Evolutionary conservation across 2,113 vertebrate genomes (phyloP).

Genomic region (Puma concolor): DNA sequence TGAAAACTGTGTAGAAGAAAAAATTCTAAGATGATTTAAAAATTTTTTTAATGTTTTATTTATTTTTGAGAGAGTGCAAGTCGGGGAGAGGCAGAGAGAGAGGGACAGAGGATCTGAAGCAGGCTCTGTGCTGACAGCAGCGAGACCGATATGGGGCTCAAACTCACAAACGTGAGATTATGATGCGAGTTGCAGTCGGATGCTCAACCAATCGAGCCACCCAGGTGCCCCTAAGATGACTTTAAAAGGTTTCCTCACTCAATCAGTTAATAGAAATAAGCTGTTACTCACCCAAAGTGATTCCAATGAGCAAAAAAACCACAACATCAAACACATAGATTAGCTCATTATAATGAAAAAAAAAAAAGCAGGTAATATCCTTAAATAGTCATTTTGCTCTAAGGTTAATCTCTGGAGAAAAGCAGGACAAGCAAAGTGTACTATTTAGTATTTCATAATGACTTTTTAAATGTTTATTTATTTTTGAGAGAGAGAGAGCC

Average conservation of each 20-base stretch:
- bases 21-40: slow-evolving; percentile 7
- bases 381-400: neutral
- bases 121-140: no score
- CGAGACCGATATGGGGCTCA: no score
- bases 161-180: no score
- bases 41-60: no score
- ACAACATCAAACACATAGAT: neutral
- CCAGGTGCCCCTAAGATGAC: neutral
- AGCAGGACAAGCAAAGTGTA: neutral
- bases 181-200: no score
- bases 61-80: no score
- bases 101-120: no score
- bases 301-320: neutral
- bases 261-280: neutral
- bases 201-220: no score
- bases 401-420: slow-evolving; percentile 41
- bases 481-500: neutral
- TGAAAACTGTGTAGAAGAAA: slow-evolving; percentile 1
- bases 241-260: neutral
- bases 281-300: slow-evolving; percentile 23
- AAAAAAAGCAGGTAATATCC: neutral
- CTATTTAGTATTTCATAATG: slow-evolving; percentile 20
- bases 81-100: no score
- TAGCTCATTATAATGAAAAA: neutral
- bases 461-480: neutral